Evolutionary conservation across 2,888 invertebrate species (phyloP).

Genomic region (Cataglyphis albicans): DNA sequence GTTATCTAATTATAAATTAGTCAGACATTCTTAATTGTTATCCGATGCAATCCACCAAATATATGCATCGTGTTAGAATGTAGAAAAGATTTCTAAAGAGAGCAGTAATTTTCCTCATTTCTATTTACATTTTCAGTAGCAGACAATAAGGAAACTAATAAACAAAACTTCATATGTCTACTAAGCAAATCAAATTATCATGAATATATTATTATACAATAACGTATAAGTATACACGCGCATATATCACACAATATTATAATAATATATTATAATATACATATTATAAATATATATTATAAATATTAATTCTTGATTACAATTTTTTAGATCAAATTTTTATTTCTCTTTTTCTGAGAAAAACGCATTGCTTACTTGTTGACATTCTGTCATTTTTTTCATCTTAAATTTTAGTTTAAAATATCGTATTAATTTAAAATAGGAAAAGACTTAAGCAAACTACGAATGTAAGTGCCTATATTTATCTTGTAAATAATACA

Average conservation of each 20-base stretch:
- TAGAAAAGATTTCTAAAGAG: conserved; percentile 2
- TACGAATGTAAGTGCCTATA: no score
- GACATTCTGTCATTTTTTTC: not conserved
- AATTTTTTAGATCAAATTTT: not conserved
- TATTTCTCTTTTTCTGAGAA: not conserved
- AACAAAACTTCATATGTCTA: not conserved
- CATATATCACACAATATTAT: not conserved
- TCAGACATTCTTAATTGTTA: conserved; percentile 52
- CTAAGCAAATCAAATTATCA: not conserved
- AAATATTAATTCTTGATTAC: not conserved
- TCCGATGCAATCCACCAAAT: conserved; percentile 48
- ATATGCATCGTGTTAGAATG: conserved; percentile 49
- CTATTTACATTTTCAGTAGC: not conserved
- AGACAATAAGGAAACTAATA: not conserved
- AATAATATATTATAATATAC: not conserved
- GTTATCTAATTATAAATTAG: conserved; percentile 56
- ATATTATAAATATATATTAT: not conserved
- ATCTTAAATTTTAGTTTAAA: not conserved
- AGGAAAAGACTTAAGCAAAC: no score
- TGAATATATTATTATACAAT: not conserved
- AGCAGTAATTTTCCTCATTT: conserved; percentile 57
- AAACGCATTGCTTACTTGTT: not conserved
- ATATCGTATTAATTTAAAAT: not conserved
- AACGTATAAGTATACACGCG: not conserved
- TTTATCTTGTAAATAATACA: no score